Base-by-base conservation (phyloP, 1,140 invertebrate genomes). In the Drosophila bocqueti region DNA sequence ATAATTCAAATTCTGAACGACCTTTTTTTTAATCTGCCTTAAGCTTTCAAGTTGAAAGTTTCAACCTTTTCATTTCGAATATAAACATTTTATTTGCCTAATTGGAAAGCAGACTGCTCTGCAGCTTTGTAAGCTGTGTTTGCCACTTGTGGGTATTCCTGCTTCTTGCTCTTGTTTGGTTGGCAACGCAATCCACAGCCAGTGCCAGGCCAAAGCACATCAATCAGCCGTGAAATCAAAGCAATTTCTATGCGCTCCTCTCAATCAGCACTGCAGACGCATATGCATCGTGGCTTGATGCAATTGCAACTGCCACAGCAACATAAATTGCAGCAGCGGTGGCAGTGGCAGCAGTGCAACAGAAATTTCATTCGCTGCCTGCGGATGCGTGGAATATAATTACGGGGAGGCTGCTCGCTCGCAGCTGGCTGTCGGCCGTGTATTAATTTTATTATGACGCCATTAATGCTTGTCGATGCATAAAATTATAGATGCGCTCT, bases 401-500 rank as follows among this genome's bases (percentile, higher is more conserved):
- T 90, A 89, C 79, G 64, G 61, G 52, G 31, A 64, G 58, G 52
- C 54, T 45, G 65, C 50, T 40, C 54, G 31, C 67, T 50, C 45
- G 64, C 75, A 78, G 42, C 64, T 77, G 64, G 57, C 75, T 78
- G 59, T 46, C 81, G 67, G 75, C 65, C 47, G 75, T 79, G 84
- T 79, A 91, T 90, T 85, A 82, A 90, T 91, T 80, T 82, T 82
- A 85, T 85, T 67, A 80, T 84, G 71, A 71, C 54, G 75, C 76
- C 76, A 79, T 85, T 82, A 90, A 91, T 91, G 82, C 67, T 79
- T 82, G 79, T 76, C 86, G 86, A 85, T 82, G 85, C 86, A 76
- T 91, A 80, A 85, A 90, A 90, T 90, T 85, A 91, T 91, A 91
- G 85, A 90, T 91, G 65, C 43, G 68, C 82, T 74, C 79, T 91